phyloP scores from a whole-genome alignment of 2,797 vertebrate genomes.

The Spinus pinus region DNA sequence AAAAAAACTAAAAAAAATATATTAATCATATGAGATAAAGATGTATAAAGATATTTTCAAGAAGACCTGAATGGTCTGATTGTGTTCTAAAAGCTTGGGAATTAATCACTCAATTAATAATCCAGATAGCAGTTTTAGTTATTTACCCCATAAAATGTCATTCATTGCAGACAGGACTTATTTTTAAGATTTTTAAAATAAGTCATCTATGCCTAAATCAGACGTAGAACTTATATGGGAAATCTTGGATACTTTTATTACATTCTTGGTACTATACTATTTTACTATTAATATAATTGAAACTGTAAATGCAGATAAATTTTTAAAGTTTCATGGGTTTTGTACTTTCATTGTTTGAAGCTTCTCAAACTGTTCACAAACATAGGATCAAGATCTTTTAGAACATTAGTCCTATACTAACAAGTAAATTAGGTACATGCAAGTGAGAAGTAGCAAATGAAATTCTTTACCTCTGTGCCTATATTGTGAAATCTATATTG shows the following conservation, averaged over 20 bases:
- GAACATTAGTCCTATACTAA: neutral
- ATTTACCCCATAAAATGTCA: neutral
- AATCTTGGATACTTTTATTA: neutral
- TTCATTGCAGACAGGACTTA: neutral
- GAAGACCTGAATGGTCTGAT: neutral
- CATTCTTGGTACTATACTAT: neutral
- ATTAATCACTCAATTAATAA: neutral
- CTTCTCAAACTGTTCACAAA: neutral
- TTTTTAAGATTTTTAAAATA: neutral
- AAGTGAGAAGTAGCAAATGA: neutral
- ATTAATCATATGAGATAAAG: neutral
- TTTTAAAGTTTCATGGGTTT: neutral
- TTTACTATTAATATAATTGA: neutral
- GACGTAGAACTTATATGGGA: neutral
- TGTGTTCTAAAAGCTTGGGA: neutral
- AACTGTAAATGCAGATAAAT: neutral
- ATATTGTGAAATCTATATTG: neutral
- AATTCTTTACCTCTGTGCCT: neutral
- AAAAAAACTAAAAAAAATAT: neutral
- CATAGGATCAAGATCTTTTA: neutral
- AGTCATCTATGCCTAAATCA: neutral
- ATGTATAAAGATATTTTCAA: neutral
- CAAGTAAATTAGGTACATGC: neutral
- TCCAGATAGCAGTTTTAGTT: neutral
- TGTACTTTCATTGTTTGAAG: neutral